Percentiles rank a stretch among this genome's conserved stretches.
phyloP scores from a whole-genome alignment of 2,797 vertebrate species.

The Sebastes dallii region DNA sequence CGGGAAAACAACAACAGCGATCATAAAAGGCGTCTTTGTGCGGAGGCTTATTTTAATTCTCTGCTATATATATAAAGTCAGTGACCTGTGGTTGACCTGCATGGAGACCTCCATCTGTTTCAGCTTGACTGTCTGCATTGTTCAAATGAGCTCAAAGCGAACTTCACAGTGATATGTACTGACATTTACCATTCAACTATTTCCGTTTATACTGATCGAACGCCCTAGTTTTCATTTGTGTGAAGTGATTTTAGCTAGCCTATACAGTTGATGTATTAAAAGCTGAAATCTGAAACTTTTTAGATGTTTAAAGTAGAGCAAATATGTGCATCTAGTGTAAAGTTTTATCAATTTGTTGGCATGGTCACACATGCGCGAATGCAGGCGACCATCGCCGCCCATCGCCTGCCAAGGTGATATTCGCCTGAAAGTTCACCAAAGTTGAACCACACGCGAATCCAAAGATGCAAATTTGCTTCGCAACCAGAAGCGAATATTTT shows the following conservation, averaged over 20 bases:
- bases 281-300: not conserved
- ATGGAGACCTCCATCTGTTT: constrained; percentile 34
- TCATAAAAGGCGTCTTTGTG: constrained; percentile 12
- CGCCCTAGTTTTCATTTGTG: not conserved
- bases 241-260: not conserved
- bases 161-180: not conserved
- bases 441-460: rapidly evolving
- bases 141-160: constrained; percentile 29
- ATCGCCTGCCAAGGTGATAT: too few relatives aligned
- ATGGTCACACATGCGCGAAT: too few relatives aligned
- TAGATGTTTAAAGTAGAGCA: not conserved
- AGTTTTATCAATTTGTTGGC: not conserved
- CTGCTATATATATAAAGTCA: constrained; percentile 21
- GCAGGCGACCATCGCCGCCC: too few relatives aligned
- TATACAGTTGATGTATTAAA: not conserved
- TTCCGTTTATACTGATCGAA: constrained; percentile 1
- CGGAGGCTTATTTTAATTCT: constrained; percentile 23
- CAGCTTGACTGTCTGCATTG: constrained; percentile 24
- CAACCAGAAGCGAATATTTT: too few relatives aligned
- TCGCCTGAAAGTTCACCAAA: too few relatives aligned
- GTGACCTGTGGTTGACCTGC: constrained; percentile 19
- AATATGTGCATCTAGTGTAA: not conserved
- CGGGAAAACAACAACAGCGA: not conserved
- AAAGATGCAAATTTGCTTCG: too few relatives aligned
- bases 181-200: not conserved